Evolutionary conservation across 2,888 invertebrate genomes (phyloP).

Genomic region (Stenoptilia bipunctidactyla): DNA sequence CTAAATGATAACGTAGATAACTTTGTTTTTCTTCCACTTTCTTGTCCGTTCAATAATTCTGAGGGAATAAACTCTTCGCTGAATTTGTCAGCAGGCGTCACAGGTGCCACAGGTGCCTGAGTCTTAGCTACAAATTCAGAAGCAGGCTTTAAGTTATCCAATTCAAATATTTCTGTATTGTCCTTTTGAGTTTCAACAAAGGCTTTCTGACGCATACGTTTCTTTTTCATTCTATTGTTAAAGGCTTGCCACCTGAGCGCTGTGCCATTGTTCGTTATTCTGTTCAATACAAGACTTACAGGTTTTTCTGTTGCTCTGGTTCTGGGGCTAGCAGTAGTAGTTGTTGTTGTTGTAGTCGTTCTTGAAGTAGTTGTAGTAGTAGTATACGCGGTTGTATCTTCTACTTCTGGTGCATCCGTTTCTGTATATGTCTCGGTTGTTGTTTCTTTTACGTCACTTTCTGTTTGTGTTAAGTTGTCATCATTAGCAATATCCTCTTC

Average conservation of each 20-base stretch:
- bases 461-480: constrained; percentile 8
- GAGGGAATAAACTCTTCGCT: constrained; percentile 29
- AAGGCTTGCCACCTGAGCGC: constrained; percentile 40
- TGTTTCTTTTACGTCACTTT: constrained; percentile 6
- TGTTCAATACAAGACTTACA: constrained; percentile 16
- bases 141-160: constrained; percentile 36
- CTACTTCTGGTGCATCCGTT: constrained; percentile 5
- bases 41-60: not conserved
- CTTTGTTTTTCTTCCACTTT: constrained; percentile 21
- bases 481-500: no score
- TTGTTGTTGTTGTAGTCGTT: constrained; percentile 13
- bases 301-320: constrained; percentile 18
- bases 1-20: constrained; percentile 33
- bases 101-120: constrained; percentile 27
- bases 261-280: constrained; percentile 28
- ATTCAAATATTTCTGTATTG: not conserved
- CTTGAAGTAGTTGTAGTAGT: not conserved
- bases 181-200: constrained; percentile 35
- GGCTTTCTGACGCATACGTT: constrained; percentile 43
- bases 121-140: constrained; percentile 50
- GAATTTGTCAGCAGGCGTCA: constrained; percentile 13
- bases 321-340: constrained; percentile 21
- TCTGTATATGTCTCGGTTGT: constrained; percentile 10
- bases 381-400: not conserved
- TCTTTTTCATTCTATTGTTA: constrained; percentile 45